Evolutionary conservation across 37 sponge, comb jelly and placozoan species (phyloP).

Genomic region (Agelas oroides): DNA sequence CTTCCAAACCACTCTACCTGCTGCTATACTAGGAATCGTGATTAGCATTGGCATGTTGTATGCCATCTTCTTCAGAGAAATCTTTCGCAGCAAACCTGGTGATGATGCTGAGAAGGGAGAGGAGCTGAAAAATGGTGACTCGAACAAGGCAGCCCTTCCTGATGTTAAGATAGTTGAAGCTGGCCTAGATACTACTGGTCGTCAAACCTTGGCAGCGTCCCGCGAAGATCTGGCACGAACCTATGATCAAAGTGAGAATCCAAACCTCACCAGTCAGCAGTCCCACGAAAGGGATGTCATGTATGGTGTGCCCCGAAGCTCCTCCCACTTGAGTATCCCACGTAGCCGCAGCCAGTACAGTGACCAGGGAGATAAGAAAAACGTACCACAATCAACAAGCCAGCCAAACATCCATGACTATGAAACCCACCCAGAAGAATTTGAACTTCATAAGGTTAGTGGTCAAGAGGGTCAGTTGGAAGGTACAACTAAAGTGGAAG

Average conservation of each 20-base stretch:
- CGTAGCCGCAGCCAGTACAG: not conserved
- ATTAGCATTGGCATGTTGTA: slow-evolving; percentile 61
- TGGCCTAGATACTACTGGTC: not conserved
- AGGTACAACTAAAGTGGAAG: not conserved
- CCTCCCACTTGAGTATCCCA: slow-evolving; percentile 22
- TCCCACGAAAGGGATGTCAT: slow-evolving; percentile 9
- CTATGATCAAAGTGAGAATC: slow-evolving; percentile 26
- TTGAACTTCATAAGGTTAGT: not conserved
- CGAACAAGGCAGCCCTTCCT: not conserved
- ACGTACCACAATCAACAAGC: too few species aligned
- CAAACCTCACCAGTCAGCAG: slow-evolving; percentile 20
- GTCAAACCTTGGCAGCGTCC: slow-evolving; percentile 1
- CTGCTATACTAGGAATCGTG: slow-evolving; percentile 55
- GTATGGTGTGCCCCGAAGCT: slow-evolving; percentile 10
- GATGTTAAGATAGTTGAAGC: not conserved
- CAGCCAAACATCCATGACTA: not conserved
- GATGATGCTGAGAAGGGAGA: not conserved
- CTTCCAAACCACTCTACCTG: slow-evolving; percentile 50
- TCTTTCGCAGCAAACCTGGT: not conserved
- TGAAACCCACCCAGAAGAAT: not conserved
- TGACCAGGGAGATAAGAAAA: not conserved
- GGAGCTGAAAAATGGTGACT: slow-evolving; percentile 3
- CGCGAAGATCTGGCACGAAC: not conserved
- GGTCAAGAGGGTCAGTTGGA: not conserved
- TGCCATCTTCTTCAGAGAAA: slow-evolving; percentile 10